Base-by-base conservation (phyloP, 2,888 invertebrate species). In the Lasioglossum vierecki region DNA sequence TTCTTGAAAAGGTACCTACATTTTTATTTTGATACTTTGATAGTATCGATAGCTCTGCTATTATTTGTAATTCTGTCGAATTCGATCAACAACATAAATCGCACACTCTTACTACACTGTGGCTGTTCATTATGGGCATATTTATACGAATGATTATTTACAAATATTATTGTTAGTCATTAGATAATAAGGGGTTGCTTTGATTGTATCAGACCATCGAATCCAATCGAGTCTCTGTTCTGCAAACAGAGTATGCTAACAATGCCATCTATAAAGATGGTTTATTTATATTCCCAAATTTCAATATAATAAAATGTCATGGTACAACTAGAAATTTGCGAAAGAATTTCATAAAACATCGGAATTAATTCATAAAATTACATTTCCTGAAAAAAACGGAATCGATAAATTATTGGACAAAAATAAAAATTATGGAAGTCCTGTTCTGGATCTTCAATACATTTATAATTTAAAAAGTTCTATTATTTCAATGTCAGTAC, bases 1-100 rank as follows among this genome's bases (percentile, higher is more conserved):
- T 83, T 71, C 5, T 30, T 30, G 53, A 72, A 49, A 73, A 60
- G 41, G 41, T 22, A 84, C 89, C 18, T 82, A 89, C 89, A 88
- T 79, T 88, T 89, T 71, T 53, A 70, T 83, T 66, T 75, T 53
- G 71, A 73, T 68, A 79, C 70, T 81, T 71, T 66, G 35, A n/a
- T 30, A 53, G 35, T 68, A 86, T 57, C 46, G 75, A 53, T 66
- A 49, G 44, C 53, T 66, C n/a, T 41, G 66, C 13, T 82, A 76
- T 57, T 76, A 85, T 70, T 82, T 57, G 18, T n/a, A 70, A 80
- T 71, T 78, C 49, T 76, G 76, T 78, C 77, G 76, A 75, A 26
- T 80, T 68, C 39, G 13, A 57, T 60, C 6, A 60, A 70, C 72
- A 83, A 57, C 83, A 84, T 86, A 80, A 86, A 53, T 83, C 71